Conservation (phyloP, 2,888 invertebrate species). For the Ennomos quercinarius region DNA sequence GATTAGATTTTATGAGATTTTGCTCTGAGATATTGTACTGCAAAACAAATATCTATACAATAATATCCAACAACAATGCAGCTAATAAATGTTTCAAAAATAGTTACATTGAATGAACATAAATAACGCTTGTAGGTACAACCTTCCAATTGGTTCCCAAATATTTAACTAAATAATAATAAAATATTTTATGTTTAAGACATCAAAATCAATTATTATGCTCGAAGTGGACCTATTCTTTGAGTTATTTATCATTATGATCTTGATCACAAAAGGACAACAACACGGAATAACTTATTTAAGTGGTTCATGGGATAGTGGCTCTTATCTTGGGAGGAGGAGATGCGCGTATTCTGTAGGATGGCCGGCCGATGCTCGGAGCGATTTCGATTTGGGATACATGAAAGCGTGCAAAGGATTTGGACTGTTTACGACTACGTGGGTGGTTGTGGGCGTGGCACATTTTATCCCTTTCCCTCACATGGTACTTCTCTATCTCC, state of each 20-base stretch:
- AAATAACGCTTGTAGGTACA: slow-evolving; percentile 37
- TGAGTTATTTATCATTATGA: slow-evolving; percentile 84
- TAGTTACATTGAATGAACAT: slow-evolving; percentile 28
- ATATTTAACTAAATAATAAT: slow-evolving; percentile 63
- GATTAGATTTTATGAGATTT: background rate
- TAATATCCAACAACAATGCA: background rate
- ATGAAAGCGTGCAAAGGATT: slow-evolving; percentile 85
- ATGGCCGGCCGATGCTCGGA: slow-evolving; percentile 65
- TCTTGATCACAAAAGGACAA: slow-evolving; percentile 81
- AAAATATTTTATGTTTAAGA: slow-evolving; percentile 79
- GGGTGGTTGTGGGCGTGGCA: slow-evolving; percentile 84
- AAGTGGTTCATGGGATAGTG: slow-evolving; percentile 58
- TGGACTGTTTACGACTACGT: slow-evolving; percentile 84
- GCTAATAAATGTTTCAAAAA: slow-evolving; percentile 12
- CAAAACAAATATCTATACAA: slow-evolving; percentile 4
- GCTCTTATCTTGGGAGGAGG: slow-evolving; percentile 53
- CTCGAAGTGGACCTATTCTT: slow-evolving; percentile 78
- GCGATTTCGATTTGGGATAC: slow-evolving; percentile 84
- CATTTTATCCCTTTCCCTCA: slow-evolving; percentile 58
- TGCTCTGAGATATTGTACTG: slow-evolving; percentile 3
- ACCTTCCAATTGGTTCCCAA: slow-evolving; percentile 50
- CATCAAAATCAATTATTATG: slow-evolving; percentile 84
- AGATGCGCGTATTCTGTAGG: slow-evolving; percentile 58
- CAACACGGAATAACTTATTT: slow-evolving; percentile 80
- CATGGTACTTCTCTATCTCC: slow-evolving; percentile 46